Base-by-base conservation (phyloP, 1,140 invertebrate genomes). In the Lucilia cuprina region DNA sequence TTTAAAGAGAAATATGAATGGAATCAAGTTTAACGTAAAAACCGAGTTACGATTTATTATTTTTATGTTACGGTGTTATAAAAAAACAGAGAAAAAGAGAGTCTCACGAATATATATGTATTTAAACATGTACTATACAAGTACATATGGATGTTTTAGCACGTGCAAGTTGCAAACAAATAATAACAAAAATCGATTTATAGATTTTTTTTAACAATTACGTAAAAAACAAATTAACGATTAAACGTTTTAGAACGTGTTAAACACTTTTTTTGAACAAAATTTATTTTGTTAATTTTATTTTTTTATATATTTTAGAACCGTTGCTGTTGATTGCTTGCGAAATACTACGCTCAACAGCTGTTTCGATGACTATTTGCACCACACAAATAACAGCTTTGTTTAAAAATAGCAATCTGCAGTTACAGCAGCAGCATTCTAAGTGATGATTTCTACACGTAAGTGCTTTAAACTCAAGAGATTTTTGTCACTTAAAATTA, bases 301-400 rank as follows among this genome's bases (percentile, higher is more conserved):
- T n/a, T n/a, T n/a, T 70, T 70, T 70, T 70, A 10, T 25, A 10
- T 21, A 25, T 21, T 7, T 70, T 19, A 19, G 65, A 60, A 60
- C 55, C 55, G 19, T 12, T 70, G n/a, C 21, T 5, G 21, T n/a
- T 70, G 65, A 19, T 70, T 70, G 19, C 21, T 70, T 70, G n/a
- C n/a, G 19, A 70, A 70, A 70, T n/a, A 70, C 65, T 70, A 70
- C 14, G 55, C 55, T 60, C 55, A 70, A 70, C 65, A 70, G 65
- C 65, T 70, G 65, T 70, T 70, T 70, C 21, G 14, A 21, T 70
- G n/a, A 70, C 5, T 60, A n/a, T 60, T 60, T n/a, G 55, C 55
- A 60, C 55, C 14, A 3, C 25, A 30, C 25, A 30, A n/a, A n/a
- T n/a, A n/a, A 60, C 14, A 60, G 41, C 41, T 41, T 5, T 41